A percentile compares a stretch with the other conserved stretches of the same genome.
Evolutionary conservation across 2,888 invertebrate species (phyloP).

Genomic region (Cephus spinipes): DNA sequence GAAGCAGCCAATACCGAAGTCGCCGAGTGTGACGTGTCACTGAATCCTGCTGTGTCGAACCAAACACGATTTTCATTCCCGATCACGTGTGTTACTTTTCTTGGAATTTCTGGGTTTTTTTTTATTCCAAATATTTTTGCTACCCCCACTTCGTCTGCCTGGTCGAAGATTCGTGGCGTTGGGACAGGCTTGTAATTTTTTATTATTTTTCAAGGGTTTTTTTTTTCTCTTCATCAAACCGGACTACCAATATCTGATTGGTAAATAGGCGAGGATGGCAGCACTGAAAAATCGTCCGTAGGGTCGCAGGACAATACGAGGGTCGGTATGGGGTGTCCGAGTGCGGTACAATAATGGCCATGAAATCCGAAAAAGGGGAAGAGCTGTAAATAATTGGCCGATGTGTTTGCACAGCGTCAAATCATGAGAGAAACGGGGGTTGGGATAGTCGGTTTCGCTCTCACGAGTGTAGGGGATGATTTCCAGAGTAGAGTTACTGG

Average conservation of each 20-base stretch:
- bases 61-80: constrained; percentile 9
- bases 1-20: constrained; percentile 25
- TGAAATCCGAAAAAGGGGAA: constrained; percentile 46
- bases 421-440: constrained; percentile 35
- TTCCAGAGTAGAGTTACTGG: background rate
- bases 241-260: background rate
- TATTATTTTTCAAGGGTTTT: background rate
- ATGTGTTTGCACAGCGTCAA: constrained; percentile 53
- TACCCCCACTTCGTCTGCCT: background rate
- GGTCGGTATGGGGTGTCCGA: constrained; percentile 24
- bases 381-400: constrained; percentile 50
- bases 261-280: background rate
- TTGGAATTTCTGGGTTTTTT: background rate
- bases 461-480: background rate
- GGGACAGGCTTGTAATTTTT: background rate
- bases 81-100: background rate
- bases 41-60: constrained; percentile 23
- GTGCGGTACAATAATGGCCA: constrained; percentile 37
- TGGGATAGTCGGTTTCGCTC: constrained; percentile 38
- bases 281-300: background rate
- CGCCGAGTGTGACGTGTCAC: constrained; percentile 38
- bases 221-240: background rate
- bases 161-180: background rate
- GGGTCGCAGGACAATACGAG: constrained; percentile 21
- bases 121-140: background rate